phyloP scores from a whole-genome alignment of 2,888 invertebrate genomes.

The Thumatha senex region DNA sequence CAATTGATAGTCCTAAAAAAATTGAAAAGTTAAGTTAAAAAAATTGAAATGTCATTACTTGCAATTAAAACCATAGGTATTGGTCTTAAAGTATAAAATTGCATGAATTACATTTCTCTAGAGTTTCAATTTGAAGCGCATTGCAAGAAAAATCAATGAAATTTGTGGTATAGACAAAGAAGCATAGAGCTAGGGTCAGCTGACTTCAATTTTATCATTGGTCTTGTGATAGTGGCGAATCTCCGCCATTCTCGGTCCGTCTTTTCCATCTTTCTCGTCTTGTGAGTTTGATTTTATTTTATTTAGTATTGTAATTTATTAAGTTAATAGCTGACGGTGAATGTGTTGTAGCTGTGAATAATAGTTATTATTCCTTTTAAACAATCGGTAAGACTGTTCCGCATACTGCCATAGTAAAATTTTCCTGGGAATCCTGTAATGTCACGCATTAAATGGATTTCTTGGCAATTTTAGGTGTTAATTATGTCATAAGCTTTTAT shows the following conservation, averaged over 20 bases:
- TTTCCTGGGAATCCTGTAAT: constrained; percentile 42
- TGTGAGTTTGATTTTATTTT: constrained; percentile 69
- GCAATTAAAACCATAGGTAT: no score
- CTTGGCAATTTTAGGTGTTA: constrained; percentile 10
- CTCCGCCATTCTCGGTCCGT: constrained; percentile 82
- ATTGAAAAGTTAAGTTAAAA: no score
- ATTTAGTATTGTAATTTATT: constrained; percentile 41
- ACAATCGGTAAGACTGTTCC: constrained; percentile 57
- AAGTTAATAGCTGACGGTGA: constrained; percentile 49
- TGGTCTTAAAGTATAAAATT: background rate
- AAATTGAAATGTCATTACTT: no score
- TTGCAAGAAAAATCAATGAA: constrained; percentile 61
- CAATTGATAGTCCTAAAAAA: no score
- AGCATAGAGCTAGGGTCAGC: constrained; percentile 78
- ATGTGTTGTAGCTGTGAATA: constrained; percentile 55
- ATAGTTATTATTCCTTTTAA: constrained; percentile 28
- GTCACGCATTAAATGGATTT: constrained; percentile 41
- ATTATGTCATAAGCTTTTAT: constrained; percentile 3
- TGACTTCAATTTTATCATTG: constrained; percentile 82
- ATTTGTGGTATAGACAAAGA: constrained; percentile 55
- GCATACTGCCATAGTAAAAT: constrained; percentile 52
- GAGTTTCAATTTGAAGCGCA: no score
- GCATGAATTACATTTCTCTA: background rate
- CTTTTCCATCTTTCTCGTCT: constrained; percentile 78
- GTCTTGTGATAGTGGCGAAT: constrained; percentile 82